Evolutionary conservation across 2,888 invertebrate species (phyloP).

Genomic region (Synergus umbraculus): DNA sequence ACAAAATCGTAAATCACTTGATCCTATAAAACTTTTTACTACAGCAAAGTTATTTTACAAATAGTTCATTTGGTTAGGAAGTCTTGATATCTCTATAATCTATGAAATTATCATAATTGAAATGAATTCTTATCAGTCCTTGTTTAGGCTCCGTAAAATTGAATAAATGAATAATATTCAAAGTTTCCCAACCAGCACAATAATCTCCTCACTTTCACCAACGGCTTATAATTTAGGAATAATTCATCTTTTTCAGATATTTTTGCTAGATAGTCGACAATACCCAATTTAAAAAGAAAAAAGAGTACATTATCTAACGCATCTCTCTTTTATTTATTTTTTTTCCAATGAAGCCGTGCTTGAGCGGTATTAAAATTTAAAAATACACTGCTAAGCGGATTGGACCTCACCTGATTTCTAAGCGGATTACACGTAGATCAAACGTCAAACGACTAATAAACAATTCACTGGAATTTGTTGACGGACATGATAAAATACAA

Average conservation of each 20-base stretch:
- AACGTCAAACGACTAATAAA: constrained; percentile 30
- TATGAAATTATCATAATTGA: constrained; percentile 11
- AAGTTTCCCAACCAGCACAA: constrained; percentile 14
- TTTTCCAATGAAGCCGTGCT: not conserved
- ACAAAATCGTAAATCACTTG: too few relatives aligned
- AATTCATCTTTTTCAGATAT: constrained; percentile 15
- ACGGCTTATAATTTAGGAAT: constrained; percentile 5
- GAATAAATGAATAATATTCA: constrained; percentile 34
- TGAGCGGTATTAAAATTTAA: constrained; percentile 14
- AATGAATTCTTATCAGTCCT: constrained; percentile 27
- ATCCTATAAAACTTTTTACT: too few relatives aligned
- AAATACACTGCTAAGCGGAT: constrained; percentile 23
- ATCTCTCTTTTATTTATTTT: not conserved
- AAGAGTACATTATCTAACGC: not conserved
- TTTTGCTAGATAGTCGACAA: constrained; percentile 27
- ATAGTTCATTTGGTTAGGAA: not conserved
- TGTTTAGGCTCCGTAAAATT: constrained; percentile 18
- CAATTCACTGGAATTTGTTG: constrained; percentile 9
- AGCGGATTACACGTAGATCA: constrained; percentile 5
- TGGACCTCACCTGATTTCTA: constrained; percentile 13
- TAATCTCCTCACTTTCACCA: constrained; percentile 24
- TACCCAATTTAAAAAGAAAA: constrained; percentile 30
- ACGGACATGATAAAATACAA: not conserved
- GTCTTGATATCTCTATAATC: not conserved
- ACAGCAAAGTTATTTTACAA: too few relatives aligned